Evolutionary conservation across 2,888 invertebrate species (phyloP).

Genomic region (Cistogaster globosa): DNA sequence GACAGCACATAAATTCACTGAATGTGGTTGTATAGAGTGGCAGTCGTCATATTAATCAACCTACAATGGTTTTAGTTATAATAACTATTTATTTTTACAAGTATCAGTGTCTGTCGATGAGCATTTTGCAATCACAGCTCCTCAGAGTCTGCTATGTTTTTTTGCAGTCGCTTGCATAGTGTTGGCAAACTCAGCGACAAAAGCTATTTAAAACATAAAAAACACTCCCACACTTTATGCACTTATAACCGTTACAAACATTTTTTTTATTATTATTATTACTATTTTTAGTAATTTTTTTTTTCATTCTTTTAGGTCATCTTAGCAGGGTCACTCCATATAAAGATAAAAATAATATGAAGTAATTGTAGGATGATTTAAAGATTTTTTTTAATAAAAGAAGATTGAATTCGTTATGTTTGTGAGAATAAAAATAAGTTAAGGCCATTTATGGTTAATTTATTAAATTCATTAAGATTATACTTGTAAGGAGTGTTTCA

Average conservation of each 20-base stretch:
- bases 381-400: not conserved
- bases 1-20: conserved; percentile 33
- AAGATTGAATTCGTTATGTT: too few species aligned
- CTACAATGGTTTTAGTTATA: conserved; percentile 34
- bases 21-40: conserved; percentile 9
- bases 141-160: conserved; percentile 33
- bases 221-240: conserved; percentile 49
- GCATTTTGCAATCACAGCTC: not conserved
- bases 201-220: conserved; percentile 44
- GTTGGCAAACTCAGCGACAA: conserved; percentile 31
- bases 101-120: conserved; percentile 12
- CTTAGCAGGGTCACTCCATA: not conserved
- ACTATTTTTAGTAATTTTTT: conserved; percentile 12
- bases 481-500: too few species aligned
- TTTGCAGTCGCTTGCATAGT: conserved; percentile 27
- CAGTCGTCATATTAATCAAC: conserved; percentile 48
- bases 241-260: conserved; percentile 11
- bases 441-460: too few species aligned
- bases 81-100: conserved; percentile 28
- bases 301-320: conserved; percentile 29
- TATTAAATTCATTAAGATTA: too few species aligned
- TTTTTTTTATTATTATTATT: conserved; percentile 6
- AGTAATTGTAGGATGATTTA: not conserved
- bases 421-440: too few species aligned
- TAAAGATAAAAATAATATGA: not conserved